Evolutionary conservation across 53 echinoderm and acorn worm genomes (phyloP).

Genomic region (Actinopyga echinites): DNA sequence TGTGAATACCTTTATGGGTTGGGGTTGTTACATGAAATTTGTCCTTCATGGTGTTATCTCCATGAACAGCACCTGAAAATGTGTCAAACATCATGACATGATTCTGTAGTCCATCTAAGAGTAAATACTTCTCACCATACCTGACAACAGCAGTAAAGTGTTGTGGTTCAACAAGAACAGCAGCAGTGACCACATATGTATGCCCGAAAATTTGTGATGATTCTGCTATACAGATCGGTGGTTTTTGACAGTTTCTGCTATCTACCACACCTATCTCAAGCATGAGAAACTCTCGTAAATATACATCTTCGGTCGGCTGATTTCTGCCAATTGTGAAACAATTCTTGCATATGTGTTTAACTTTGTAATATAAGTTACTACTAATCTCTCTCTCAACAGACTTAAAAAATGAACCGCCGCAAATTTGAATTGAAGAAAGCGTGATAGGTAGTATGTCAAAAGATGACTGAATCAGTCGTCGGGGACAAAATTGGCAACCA

Average conservation of each 20-base stretch:
- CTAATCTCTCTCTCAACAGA: neutral
- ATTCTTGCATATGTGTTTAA: too few relatives aligned
- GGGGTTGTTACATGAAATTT: neutral
- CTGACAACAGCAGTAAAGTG: neutral
- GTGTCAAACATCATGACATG: neutral
- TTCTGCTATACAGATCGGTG: neutral
- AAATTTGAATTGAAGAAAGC: neutral
- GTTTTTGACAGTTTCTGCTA: neutral
- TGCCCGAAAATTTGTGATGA: neutral
- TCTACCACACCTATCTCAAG: neutral
- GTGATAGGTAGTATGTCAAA: neutral
- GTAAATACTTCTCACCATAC: neutral
- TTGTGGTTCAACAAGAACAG: neutral
- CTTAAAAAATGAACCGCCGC: neutral
- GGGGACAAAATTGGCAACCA: neutral
- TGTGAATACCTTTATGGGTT: neutral
- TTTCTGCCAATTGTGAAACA: too few relatives aligned
- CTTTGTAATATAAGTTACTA: neutral
- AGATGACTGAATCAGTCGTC: neutral
- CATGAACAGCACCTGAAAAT: constrained; percentile 6
- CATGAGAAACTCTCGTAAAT: neutral
- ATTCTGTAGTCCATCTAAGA: neutral
- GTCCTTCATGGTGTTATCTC: neutral
- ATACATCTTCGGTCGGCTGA: neutral
- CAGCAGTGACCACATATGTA: neutral